Base-by-base conservation (phyloP, 1,140 invertebrate species). In the Pachypeltis micranthus region DNA sequence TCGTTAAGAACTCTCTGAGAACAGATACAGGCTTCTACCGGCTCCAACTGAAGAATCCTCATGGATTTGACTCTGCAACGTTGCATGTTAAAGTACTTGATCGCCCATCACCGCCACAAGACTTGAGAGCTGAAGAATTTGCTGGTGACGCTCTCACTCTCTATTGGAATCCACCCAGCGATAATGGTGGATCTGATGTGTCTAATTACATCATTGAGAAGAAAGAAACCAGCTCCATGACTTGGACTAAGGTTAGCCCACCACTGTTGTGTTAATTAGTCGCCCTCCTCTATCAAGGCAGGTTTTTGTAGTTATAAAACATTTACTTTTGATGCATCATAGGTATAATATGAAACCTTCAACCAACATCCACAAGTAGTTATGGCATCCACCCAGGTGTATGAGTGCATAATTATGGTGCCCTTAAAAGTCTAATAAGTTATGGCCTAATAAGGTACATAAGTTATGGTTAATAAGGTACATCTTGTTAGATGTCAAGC, bases 151-250 rank as follows among this genome's bases (percentile, higher is more conserved):
- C 91, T 44, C 82, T 98, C 21, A 97, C 93, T 0, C 77, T 99
- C 1, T 91, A 87, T 76, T 99, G 96, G 96, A 88, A 86, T 71
- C 90, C 95, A 69, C 96, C 96, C 0, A 91, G 90, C 70, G 91
- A 94, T 73, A 95, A 97, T 73, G 95, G 94, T 21, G 96, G 96
- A 21, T 88, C 91, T 29, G 88, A 91, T 26, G 84, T 99, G 61
- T 95, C 91, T 2, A 98, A 98, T 72, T 99, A 99, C 72, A 86
- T 97, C 47, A 84, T 99, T 58, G 96, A 99, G 75, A 96, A 91
- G 77, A 87, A 85, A 66, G 95, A 96, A 78, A 80, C 85, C 2
- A 82, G 83, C 65, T 81, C 86, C 12, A 79, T 81, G 2, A 86
- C 85, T 25, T 97, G 94, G 93, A 83, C 84, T 1, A 93, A 93